Evolutionary conservation across 2,888 invertebrate genomes (phyloP), one percentile per base, ranked within the genome.

Genomic region (Ryuthela nishihirai): DNA sequence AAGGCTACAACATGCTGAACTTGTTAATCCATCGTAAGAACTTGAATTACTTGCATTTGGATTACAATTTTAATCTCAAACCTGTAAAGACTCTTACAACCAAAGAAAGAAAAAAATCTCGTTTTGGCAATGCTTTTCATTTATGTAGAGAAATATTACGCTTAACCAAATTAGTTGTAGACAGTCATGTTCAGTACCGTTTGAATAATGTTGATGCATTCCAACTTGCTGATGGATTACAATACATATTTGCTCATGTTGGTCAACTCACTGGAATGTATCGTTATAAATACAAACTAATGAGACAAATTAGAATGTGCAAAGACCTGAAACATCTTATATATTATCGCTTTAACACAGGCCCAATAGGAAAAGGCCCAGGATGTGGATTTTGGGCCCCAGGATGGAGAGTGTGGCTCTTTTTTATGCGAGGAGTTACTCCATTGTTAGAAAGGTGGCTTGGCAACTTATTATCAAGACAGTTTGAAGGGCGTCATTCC

Each of bases 221-320:
- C 77, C 92, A 99, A 80, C 78, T 99, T 67, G 86, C 99, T 5
- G 99, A 99, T 74, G 99, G 99, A 9, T 77, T 99, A 34, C 99
- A 99, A 76, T 99, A 99, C 75, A 93, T 99, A 64, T 99, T 99
- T 75, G 94, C 99, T 1, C 99, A 99, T 72, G 98, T 99, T 7
- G 99, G 99, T 0, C 99, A 99, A 74, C 79, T 99, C 58, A 99
- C 99, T 0, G 99, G 99, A 74, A 99, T 99, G 99, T 99, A 99
- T 79, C 82, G 99, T 24, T 98, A 98, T 80, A 94, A 94, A 72
- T 98, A 98, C 78, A 98, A 98, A 75, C 80, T 98, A 50, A 98
- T 98, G 97, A 81, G 94, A 71, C 98, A 98, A 78, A 98, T 99
- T 68, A 80, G 99, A 45, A 99, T 99, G 99, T 99, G 99, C 81